Evolutionary conservation across 2,888 invertebrate species (phyloP).

Genomic region (Flexamia atlantica): DNA sequence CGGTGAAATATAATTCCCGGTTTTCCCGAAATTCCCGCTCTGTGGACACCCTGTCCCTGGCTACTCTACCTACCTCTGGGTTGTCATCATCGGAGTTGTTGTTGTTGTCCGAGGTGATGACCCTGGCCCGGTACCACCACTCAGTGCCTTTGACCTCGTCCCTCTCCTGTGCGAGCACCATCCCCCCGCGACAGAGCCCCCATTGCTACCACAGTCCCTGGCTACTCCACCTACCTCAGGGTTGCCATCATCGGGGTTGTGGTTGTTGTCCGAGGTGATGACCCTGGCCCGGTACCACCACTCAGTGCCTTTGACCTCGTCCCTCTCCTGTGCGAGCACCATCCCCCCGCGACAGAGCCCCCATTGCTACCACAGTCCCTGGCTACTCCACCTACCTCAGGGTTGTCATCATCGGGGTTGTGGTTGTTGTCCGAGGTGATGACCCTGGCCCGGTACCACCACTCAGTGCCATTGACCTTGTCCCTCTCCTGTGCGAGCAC

Average conservation of each 20-base stretch:
- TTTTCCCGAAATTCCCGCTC: no score
- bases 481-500: constrained; percentile 27
- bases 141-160: neutral
- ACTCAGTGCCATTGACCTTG: neutral
- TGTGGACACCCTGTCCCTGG: no score
- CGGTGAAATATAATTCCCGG: no score
- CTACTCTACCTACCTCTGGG: neutral
- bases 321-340: constrained; percentile 28
- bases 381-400: neutral
- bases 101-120: neutral
- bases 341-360: constrained; percentile 11
- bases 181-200: constrained; percentile 8
- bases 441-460: constrained; percentile 50
- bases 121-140: constrained; percentile 44
- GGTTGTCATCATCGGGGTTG: neutral
- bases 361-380: no score
- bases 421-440: neutral
- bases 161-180: constrained; percentile 35
- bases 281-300: constrained; percentile 50
- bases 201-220: no score
- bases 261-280: neutral
- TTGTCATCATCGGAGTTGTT: neutral
- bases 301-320: neutral
- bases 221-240: neutral
- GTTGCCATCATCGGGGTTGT: neutral